Base-by-base conservation (phyloP, 2,888 invertebrate genomes). In the Lasioglossum leucozonium region DNA sequence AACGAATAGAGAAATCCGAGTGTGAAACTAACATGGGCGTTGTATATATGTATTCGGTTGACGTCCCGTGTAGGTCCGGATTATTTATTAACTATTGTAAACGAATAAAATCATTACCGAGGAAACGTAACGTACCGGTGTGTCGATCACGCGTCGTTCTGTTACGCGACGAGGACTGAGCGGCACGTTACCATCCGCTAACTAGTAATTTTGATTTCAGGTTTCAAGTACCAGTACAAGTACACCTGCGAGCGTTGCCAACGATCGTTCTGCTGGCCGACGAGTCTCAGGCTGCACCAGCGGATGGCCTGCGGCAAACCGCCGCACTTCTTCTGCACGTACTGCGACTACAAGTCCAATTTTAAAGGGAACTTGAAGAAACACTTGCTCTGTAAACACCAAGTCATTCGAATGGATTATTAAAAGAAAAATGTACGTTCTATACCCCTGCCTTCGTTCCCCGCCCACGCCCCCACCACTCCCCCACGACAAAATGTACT, bases 291-390 rank as follows among this genome's bases (percentile, higher is more conserved):
- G 30, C 90, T 91, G 6, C 94, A 94, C 62, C 91, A 92, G 84
- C 92, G 92, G 88, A 91, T 93, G 82, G 93, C 92, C 34, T 93
- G 94, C 80, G 94, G 93, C 71, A 94, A 94, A 85, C 93, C 94
- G 6, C 93, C 93, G 0, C 91, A 90, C 76, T 93, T 93, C 85
- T 86, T 58, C 86, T 93, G 93, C 83, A 89, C 88, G 10, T 40
- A 92, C 69, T 93, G 94, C 88, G 86, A 90, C 73, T 94, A 93
- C 89, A 92, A 90, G 84, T 92, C 94, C 5, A 92, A 93, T 84
- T 93, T 94, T 83, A 94, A 94, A 81, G 93, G 93, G 62, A 94
- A 94, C 81, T 79, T 93, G 58, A 94, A 94, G 89, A 91, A 93
- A 73, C 94, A 93, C 55, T 80, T 93, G 75, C 77, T 72, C 37